Base-by-base conservation (phyloP, 2,888 invertebrate genomes). In the Eupithecia abbreviata region DNA sequence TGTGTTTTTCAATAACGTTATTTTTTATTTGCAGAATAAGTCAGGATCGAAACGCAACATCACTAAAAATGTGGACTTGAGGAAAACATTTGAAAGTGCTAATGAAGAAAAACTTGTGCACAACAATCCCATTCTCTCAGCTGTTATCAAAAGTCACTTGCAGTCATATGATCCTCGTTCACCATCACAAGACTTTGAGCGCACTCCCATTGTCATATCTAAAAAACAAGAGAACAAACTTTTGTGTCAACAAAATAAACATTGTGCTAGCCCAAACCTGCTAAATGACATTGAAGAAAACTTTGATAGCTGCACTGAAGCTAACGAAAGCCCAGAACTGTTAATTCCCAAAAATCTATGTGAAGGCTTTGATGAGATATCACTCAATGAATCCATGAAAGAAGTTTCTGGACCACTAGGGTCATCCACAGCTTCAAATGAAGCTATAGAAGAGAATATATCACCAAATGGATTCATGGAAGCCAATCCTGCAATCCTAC, bases 151-250 rank as follows among this genome's bases (percentile, higher is more conserved):
- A 80, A 94, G 92, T 80, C 94, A 95, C 82, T 87, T 95, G 69
- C 93, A 94, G 77, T 93, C 93, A 12, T 95, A 94, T 84, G 95
- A 96, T 85, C 96, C 96, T 49, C 92, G 96, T 58, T 96, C 96
- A 2, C 96, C 96, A 43, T 93, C 96, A 69, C 91, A 93, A 77
- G 96, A 96, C 76, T 96, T 96, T 89, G 93, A 95, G 77, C 90
- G 96, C 74, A 96, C 96, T n/a, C 96, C 96, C 30, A 95, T 96
- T 75, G 86, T 94, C 66, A 88, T 95, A 84, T 80, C 88, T 67
- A 88, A 90, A 80, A 81, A 81, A 2, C 73, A 81, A 42, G 84
- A 88, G 42, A 88, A 86, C 78, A 88, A 84, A 65, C 18, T 82
- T 55, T 73, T 87, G 72, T 83, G 84, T 77, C 77, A 85, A 55